Evolutionary conservation across 2,888 invertebrate species (phyloP).

Genomic region (Rugalucina vietnamica): DNA sequence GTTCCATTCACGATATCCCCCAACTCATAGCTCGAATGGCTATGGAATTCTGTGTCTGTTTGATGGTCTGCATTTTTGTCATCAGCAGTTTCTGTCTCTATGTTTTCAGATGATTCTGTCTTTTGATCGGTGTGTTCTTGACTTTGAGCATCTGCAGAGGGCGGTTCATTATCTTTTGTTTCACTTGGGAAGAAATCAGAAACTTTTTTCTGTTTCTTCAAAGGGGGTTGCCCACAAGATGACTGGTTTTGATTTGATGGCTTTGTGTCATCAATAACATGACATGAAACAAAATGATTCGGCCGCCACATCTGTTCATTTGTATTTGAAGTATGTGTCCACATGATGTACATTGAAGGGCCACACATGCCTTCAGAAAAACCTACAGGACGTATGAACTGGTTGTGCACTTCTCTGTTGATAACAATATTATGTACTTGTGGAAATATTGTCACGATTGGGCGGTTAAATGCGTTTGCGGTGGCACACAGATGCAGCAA

Average conservation of each 20-base stretch:
- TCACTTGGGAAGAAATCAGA: neutral
- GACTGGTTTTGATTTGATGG: neutral
- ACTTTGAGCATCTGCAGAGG: neutral
- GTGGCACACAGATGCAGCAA: conserved; percentile 12
- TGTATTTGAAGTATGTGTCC: conserved; percentile 13
- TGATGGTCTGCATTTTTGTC: neutral
- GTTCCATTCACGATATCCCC: neutral
- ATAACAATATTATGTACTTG: neutral
- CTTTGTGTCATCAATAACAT: neutral
- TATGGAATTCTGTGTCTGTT: neutral
- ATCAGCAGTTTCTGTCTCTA: neutral
- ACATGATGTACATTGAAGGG: conserved; percentile 8
- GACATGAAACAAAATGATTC: conserved; percentile 2
- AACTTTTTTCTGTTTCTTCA: conserved; percentile 4
- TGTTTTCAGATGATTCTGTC: neutral
- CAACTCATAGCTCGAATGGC: neutral
- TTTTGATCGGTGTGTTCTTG: neutral
- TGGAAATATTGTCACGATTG: conserved; percentile 8
- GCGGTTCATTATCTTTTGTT: neutral
- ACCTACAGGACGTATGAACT: neutral
- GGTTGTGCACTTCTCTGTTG: conserved; percentile 13
- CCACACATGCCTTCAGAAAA: neutral
- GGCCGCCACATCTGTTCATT: neutral
- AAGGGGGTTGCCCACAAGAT: neutral
- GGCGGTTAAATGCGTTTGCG: conserved; percentile 8